These are phyloP conservation scores for Todus mexicanus DNA, from an alignment of 2,797 vertebrate species.

Conservation along the genomic window DNA sequence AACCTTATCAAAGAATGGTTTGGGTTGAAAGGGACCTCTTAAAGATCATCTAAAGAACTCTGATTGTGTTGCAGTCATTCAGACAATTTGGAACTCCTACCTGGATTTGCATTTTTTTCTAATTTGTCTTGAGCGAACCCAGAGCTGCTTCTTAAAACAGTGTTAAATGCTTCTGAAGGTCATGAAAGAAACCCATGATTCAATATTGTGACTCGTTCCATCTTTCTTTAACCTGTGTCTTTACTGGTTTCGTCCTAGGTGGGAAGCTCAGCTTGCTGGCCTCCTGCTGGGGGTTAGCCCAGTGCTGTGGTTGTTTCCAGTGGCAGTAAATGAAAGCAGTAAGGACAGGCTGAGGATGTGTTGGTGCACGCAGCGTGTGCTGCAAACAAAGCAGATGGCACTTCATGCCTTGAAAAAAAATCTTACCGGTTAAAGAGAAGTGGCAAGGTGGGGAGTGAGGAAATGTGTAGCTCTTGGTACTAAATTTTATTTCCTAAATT, in stretches of 20 bases:
- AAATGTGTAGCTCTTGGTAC: background rate
- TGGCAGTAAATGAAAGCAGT: background rate
- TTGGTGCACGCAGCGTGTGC: accelerated
- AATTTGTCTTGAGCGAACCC: background rate
- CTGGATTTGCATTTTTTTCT: background rate
- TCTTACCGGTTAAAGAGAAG: background rate
- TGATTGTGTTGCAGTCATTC: background rate
- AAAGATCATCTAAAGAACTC: too few species aligned
- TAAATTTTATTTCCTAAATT: background rate
- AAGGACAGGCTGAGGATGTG: background rate
- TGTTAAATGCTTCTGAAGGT: background rate
- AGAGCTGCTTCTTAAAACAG: background rate
- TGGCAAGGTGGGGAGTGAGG: background rate
- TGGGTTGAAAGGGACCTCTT: too few species aligned
- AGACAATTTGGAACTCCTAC: background rate
- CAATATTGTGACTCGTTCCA: background rate
- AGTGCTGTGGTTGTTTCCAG: accelerated
- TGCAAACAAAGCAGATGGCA: background rate
- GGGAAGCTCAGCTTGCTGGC: background rate
- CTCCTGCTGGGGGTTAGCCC: accelerated
- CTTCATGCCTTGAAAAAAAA: background rate
- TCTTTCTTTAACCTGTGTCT: background rate
- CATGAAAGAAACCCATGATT: background rate
- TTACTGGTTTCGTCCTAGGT: too few species aligned
- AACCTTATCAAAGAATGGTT: too few species aligned